A percentile compares a stretch with the other conserved stretches of the same genome.
phyloP scores from a whole-genome alignment of 2,797 vertebrate genomes.

The Acanthopagrus latus region DNA sequence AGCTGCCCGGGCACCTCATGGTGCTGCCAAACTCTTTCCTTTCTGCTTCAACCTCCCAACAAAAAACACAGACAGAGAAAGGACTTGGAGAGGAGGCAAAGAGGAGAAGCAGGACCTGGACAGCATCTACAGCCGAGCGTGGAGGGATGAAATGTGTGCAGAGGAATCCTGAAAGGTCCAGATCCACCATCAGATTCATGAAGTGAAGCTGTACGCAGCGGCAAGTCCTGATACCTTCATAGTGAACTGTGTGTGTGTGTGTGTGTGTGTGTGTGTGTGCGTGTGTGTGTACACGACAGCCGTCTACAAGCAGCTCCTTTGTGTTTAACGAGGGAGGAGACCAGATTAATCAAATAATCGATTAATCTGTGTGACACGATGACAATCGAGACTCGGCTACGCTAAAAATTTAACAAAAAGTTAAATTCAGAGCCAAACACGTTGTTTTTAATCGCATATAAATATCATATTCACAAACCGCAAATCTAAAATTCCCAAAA shows the following conservation, averaged over 20 bases:
- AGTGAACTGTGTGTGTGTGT: too few species aligned
- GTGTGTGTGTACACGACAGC: too few species aligned
- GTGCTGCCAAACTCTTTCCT: conserved; percentile 24
- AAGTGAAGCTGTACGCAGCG: not conserved
- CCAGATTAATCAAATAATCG: conserved; percentile 28
- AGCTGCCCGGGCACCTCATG: conserved; percentile 27
- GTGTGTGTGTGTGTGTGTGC: not conserved
- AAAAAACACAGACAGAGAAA: conserved; percentile 2
- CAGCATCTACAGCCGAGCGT: conserved; percentile 9
- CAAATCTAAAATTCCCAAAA: conserved; percentile 32
- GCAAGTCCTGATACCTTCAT: too few species aligned
- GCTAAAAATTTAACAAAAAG: conserved; percentile 44
- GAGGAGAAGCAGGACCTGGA: conserved; percentile 15
- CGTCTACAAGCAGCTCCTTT: conserved; percentile 15
- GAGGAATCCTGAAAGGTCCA: conserved; percentile 18
- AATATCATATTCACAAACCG: not conserved
- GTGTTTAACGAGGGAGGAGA: conserved; percentile 6
- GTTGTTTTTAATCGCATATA: not conserved
- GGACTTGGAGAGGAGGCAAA: conserved; percentile 3
- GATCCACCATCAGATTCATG: not conserved
- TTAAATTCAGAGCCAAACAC: conserved; percentile 17
- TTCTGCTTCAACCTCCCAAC: conserved; percentile 6
- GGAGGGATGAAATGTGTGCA: conserved; percentile 12
- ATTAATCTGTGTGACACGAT: conserved; percentile 25
- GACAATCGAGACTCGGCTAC: conserved; percentile 12